Evolutionary conservation across 2,797 vertebrate species (phyloP).

Genomic region (Anabas testudineus): DNA sequence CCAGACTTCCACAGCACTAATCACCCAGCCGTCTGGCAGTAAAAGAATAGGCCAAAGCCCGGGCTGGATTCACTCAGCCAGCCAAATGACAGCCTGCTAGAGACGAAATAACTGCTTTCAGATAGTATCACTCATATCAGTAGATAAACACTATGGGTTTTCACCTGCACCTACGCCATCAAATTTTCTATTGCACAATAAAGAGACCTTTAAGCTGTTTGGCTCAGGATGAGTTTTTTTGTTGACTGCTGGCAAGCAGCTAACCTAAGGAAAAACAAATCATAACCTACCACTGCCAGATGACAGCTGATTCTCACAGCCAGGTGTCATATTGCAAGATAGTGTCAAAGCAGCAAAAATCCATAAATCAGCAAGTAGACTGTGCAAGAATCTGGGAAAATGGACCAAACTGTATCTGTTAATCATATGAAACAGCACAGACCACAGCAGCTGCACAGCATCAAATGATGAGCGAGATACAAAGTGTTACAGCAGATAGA

Average conservation of each 20-base stretch:
- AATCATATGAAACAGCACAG: neutral
- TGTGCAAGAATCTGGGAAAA: constrained; percentile 5
- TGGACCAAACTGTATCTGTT: constrained; percentile 6
- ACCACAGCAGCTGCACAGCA: neutral
- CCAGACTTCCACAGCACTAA: constrained; percentile 65
- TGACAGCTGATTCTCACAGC: constrained; percentile 52
- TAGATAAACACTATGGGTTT: constrained; percentile 68
- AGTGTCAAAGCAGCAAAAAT: constrained; percentile 32
- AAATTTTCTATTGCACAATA: constrained; percentile 56
- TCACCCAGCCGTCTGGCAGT: constrained; percentile 69
- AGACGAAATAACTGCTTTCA: constrained; percentile 74
- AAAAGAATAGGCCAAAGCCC: constrained; percentile 69
- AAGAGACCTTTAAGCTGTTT: constrained; percentile 47
- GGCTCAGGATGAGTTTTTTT: constrained; percentile 37
- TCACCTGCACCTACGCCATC: constrained; percentile 60
- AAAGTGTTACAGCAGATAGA: neutral
- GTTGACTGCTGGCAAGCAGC: constrained; percentile 47
- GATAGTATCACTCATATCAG: constrained; percentile 79
- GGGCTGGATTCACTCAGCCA: constrained; percentile 64
- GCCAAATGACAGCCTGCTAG: constrained; percentile 70
- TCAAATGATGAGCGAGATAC: neutral
- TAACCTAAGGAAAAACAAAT: constrained; percentile 59
- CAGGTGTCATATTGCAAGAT: constrained; percentile 36
- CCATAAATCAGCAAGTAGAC: constrained; percentile 15
- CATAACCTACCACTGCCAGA: constrained; percentile 36